Base-by-base conservation (phyloP, 2,797 vertebrate genomes). In the Gymnothorax javanicus region DNA sequence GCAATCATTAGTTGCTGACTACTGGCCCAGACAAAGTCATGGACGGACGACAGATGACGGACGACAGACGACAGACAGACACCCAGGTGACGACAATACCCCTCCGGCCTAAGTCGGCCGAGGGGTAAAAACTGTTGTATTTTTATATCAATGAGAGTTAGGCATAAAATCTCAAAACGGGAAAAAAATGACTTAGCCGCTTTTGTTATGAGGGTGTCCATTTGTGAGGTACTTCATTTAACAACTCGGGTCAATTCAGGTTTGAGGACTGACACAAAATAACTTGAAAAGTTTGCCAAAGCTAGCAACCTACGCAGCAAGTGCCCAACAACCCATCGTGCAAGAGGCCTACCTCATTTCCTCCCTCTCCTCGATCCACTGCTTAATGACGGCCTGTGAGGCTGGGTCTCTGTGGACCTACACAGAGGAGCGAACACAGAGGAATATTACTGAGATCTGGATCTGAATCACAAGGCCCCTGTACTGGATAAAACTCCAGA, bases 331-430 rank as follows among this genome's bases (percentile, higher is more conserved):
- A 75, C 82, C 67, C 82, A 84, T 67, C 54, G 60, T 87, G 62
- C 82, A 12, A 56, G 33, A 52, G 57, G 27, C 54, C n/a, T 93
- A 99, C 99, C 97, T 98, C 96, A 98, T 95, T 88, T 96, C 94
- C 86, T 98, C 97, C 89, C 98, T 96, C 91, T 99, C 98, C 88
- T 91, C 95, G 88, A 97, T 97, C 98, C 99, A 99, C 88, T 99
- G 97, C 88, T 97, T 94, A 56, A 99, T 94, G 56, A 99, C 96
- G 84, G 96, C 95, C 91, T 97, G 97, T 12, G 98, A 98, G 2
- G 95, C 96, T 0, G 95, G 91, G 89, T 99, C 98, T 90, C 96
- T 95, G 91, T 98, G 95, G 59, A 98, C 96, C 99, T 99, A 90
- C 91, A 89, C 57, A 84, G 84, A 85, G 58, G 71, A 87, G 81